Evolutionary conservation across 2,888 invertebrate species (phyloP).

Genomic region (Parnassius glacialis): DNA sequence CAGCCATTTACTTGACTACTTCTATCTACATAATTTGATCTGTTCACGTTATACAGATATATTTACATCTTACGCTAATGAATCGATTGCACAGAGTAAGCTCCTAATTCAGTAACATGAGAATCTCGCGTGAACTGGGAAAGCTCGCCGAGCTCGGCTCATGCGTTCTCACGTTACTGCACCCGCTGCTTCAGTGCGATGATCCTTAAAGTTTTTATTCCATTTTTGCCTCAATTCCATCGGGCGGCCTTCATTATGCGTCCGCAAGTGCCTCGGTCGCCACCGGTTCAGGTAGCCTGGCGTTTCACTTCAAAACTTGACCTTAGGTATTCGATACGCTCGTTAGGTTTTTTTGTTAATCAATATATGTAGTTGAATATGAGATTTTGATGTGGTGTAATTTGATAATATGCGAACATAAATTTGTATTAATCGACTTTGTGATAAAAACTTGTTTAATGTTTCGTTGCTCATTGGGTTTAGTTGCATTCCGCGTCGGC

Average conservation of each 20-base stretch:
- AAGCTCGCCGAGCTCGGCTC: conserved; percentile 28
- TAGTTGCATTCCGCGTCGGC: conserved; percentile 33
- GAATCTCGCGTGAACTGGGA: conserved; percentile 21
- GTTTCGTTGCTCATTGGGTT: conserved; percentile 41
- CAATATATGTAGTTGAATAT: conserved; percentile 62
- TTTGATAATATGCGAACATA: conserved; percentile 70
- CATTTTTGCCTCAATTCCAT: conserved; percentile 68
- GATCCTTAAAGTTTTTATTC: conserved; percentile 69
- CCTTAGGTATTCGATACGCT: conserved; percentile 76
- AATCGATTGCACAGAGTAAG: conserved; percentile 2
- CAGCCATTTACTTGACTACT: conserved; percentile 31
- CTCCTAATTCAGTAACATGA: conserved; percentile 22
- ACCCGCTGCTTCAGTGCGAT: conserved; percentile 70
- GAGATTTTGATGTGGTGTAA: conserved; percentile 71
- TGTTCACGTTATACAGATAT: background rate
- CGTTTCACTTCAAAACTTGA: conserved; percentile 67
- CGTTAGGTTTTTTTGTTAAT: conserved; percentile 64
- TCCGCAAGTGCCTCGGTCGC: conserved; percentile 63
- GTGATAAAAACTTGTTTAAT: conserved; percentile 59
- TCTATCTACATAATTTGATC: conserved; percentile 16
- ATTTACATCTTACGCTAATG: background rate
- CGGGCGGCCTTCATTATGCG: conserved; percentile 74
- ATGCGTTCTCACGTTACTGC: conserved; percentile 53
- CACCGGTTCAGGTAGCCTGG: conserved; percentile 74
- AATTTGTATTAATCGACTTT: conserved; percentile 53